These are phyloP conservation scores for Puntigrus tetrazona DNA, from an alignment of 2,113 vertebrate species.

Conservation along the genomic window DNA sequence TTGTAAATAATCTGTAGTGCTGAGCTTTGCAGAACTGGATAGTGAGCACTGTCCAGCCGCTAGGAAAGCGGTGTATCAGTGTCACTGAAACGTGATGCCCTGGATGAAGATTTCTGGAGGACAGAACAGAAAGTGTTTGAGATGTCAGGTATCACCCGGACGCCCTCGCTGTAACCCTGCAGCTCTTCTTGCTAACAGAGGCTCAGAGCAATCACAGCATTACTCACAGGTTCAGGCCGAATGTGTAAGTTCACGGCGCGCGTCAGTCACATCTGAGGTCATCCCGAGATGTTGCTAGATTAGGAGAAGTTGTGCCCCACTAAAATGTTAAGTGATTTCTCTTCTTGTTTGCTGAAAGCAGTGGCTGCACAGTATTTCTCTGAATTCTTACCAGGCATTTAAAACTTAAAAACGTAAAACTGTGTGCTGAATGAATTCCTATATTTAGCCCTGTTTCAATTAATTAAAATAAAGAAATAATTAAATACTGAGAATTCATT, in stretches of 20 bases:
- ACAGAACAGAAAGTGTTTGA: not conserved
- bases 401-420: not conserved
- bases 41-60: not conserved
- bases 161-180: conserved; percentile 28
- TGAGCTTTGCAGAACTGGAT: conserved; percentile 22
- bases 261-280: conserved; percentile 4
- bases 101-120: not conserved
- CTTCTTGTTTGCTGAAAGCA: not conserved
- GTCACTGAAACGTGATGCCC: conserved; percentile 22
- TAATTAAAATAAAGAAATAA: too few species aligned
- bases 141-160: conserved; percentile 25
- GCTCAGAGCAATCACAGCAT: not conserved
- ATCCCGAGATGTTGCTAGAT: not conserved
- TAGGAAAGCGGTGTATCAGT: conserved; percentile 2
- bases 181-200: not conserved
- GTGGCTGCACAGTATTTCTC: too few species aligned
- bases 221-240: conserved; percentile 33
- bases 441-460: not conserved
- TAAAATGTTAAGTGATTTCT: not conserved
- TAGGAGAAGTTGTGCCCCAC: not conserved
- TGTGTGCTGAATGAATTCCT: not conserved
- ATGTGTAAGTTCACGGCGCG: not conserved
- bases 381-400: not conserved
- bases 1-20: conserved; percentile 11
- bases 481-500: too few species aligned